Percentiles rank a stretch among this genome's conserved stretches.
Conservation (phyloP, 2,888 invertebrate species). For the Philonicus albiceps region DNA sequence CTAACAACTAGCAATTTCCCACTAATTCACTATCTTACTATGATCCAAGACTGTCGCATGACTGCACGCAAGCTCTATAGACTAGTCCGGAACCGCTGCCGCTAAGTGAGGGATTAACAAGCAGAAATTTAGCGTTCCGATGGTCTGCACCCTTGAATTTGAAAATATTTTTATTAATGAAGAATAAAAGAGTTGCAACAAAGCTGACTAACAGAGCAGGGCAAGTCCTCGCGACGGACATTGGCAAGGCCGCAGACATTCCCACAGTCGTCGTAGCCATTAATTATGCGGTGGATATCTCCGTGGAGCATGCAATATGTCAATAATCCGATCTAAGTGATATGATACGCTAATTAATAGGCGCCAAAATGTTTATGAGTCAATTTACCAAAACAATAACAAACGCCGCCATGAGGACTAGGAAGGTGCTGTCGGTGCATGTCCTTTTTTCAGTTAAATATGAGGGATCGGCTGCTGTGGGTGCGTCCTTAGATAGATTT, state of each 20-base stretch:
- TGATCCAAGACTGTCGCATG: conserved; percentile 53
- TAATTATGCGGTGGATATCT: conserved; percentile 67
- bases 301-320: conserved; percentile 65
- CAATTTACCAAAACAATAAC: conserved; percentile 66
- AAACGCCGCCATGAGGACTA: conserved; percentile 66
- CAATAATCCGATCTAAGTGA: conserved; percentile 56
- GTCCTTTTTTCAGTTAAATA: conserved; percentile 53
- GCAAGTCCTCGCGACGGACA: conserved; percentile 34
- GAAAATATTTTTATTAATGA: not conserved
- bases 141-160: conserved; percentile 47
- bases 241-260: conserved; percentile 68
- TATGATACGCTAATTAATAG: not conserved
- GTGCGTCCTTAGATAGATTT: not conserved
- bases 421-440: conserved; percentile 68
- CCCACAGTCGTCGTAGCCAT: conserved; percentile 72
- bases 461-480: not conserved
- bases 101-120: conserved; percentile 52
- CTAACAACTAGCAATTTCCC: not conserved
- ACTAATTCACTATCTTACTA: conserved; percentile 53
- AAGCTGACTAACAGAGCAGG: conserved; percentile 59
- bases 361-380: not conserved
- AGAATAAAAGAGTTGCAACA: conserved; percentile 50
- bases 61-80: conserved; percentile 58
- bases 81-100: not conserved
- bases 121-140: conserved; percentile 54